These are phyloP conservation scores for Sceliomorpha sp. DNA, from an alignment of 2,888 invertebrate species.

Conservation along the genomic window DNA sequence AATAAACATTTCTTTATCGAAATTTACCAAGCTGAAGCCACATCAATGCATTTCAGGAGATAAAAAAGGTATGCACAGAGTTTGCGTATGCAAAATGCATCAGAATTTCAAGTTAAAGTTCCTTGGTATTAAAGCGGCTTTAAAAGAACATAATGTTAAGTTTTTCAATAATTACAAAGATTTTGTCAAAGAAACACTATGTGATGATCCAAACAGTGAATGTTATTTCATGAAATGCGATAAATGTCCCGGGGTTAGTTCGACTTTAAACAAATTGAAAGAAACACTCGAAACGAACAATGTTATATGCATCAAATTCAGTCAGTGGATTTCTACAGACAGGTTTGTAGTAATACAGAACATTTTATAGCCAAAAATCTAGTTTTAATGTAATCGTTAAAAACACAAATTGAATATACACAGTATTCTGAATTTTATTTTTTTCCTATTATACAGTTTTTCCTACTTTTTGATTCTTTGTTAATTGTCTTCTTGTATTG, in stretches of 20 bases:
- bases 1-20: slow-evolving; percentile 21
- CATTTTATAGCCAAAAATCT: slow-evolving; percentile 1
- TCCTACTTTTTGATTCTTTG: too few relatives aligned
- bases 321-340: slow-evolving; percentile 32
- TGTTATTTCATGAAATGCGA: slow-evolving; percentile 16
- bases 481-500: too few relatives aligned
- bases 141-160: neutral
- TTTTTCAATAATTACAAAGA: slow-evolving; percentile 8
- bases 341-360: slow-evolving; percentile 11
- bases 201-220: slow-evolving; percentile 11
- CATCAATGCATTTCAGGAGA: slow-evolving; percentile 15
- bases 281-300: neutral
- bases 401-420: too few relatives aligned
- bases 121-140: neutral
- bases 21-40: slow-evolving; percentile 20
- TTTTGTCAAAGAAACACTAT: slow-evolving; percentile 9
- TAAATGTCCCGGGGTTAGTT: slow-evolving; percentile 11
- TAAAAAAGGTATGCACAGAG: slow-evolving; percentile 19
- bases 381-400: neutral
- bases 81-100: slow-evolving; percentile 10
- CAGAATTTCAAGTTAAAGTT: slow-evolving; percentile 7
- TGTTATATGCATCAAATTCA: slow-evolving; percentile 16
- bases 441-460: too few relatives aligned
- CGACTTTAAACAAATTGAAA: neutral
- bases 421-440: too few relatives aligned